A percentile compares a stretch with the other conserved stretches of the same genome.
Conservation (phyloP, 2,888 invertebrate species). For the Augochlorella aurata region DNA sequence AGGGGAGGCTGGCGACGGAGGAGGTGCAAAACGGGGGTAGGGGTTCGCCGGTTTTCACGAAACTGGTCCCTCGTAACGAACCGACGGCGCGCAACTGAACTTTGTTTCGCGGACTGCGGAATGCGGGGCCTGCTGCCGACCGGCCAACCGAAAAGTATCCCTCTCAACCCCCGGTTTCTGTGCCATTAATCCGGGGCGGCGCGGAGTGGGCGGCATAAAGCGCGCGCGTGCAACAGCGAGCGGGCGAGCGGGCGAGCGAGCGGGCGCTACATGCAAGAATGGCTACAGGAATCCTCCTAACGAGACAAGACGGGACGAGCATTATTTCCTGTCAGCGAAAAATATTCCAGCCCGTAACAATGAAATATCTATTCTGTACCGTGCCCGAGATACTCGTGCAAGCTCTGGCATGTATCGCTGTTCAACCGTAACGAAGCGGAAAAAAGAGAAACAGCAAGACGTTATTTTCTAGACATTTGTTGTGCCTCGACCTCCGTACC, state of each 20-base stretch:
- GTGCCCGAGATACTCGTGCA: conserved; percentile 22
- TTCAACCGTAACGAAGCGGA: conserved; percentile 38
- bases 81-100: conserved; percentile 14
- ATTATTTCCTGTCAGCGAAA: conserved; percentile 57
- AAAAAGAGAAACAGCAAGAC: conserved; percentile 33
- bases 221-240: conserved; percentile 5
- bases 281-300: conserved; percentile 45
- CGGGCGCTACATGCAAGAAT: conserved; percentile 29
- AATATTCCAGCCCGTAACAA: conserved; percentile 53
- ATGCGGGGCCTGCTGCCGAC: conserved; percentile 10
- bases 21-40: background rate
- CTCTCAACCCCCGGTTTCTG: conserved; percentile 28
- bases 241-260: background rate
- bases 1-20: background rate
- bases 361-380: conserved; percentile 41
- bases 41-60: background rate
- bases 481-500: background rate
- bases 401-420: background rate
- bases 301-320: conserved; percentile 50
- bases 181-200: conserved; percentile 46
- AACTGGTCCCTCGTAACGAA: conserved; percentile 10
- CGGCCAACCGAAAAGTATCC: conserved; percentile 45
- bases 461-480: conserved; percentile 24
- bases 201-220: conserved; percentile 19
- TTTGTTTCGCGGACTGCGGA: conserved; percentile 30